Conservation (phyloP, 1,140 invertebrate genomes). For the Nasonia giraulti region DNA sequence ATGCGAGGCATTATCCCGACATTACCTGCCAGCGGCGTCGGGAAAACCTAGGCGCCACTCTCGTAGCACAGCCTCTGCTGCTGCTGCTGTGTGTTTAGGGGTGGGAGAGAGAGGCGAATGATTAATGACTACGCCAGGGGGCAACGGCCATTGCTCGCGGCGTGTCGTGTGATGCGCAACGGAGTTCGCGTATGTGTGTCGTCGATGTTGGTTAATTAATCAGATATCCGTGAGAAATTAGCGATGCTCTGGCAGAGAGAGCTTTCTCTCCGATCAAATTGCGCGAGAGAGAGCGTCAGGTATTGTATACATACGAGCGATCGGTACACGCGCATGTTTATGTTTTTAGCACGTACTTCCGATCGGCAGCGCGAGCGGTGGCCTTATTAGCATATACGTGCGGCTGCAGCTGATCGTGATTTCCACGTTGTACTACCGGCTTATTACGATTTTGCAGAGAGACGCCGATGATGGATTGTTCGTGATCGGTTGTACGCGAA, state of each 20-base stretch:
- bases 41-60: conserved; percentile 58
- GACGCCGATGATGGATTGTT: background rate
- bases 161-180: conserved; percentile 39
- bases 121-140: conserved; percentile 61
- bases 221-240: conserved; percentile 69
- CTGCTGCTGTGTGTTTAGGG: background rate
- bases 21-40: conserved; percentile 66
- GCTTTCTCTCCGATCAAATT: conserved; percentile 28
- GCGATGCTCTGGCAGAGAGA: conserved; percentile 51
- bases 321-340: background rate
- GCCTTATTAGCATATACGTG: conserved; percentile 32
- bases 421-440: background rate
- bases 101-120: conserved; percentile 55
- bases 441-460: too few relatives aligned
- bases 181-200: conserved; percentile 34
- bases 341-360: conserved; percentile 43
- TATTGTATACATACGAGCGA: background rate
- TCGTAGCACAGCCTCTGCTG: background rate
- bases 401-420: background rate
- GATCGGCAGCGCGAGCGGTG: conserved; percentile 10
- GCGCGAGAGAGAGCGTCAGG: background rate
- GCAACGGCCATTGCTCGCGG: background rate
- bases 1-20: conserved; percentile 72
- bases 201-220: conserved; percentile 69
- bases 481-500: too few relatives aligned